Percentiles rank a stretch among this genome's conserved stretches.
phyloP scores from a whole-genome alignment of 2,113 vertebrate species.

The Neopipo cinnamomea region DNA sequence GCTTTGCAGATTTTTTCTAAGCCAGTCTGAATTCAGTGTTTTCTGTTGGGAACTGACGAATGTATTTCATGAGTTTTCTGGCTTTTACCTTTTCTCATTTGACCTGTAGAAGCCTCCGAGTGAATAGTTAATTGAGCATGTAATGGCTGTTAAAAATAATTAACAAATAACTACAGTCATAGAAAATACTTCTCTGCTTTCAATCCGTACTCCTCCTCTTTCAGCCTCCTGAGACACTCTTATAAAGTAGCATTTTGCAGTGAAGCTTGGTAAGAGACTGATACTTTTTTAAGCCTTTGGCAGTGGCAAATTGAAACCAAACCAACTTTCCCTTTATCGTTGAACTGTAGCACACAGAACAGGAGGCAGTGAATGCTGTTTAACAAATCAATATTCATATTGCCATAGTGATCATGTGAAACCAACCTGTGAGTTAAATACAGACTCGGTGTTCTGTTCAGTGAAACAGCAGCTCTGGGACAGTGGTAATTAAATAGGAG shows the following conservation, averaged over 20 bases:
- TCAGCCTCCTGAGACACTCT: neutral
- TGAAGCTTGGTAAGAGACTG: neutral
- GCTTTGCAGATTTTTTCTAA: neutral
- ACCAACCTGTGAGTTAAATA: neutral
- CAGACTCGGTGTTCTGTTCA: neutral
- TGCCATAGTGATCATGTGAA: neutral
- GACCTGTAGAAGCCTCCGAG: neutral
- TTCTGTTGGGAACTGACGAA: neutral
- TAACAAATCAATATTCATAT: neutral
- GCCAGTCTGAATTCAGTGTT: neutral
- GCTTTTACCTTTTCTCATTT: slow-evolving; percentile 8
- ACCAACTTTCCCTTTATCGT: neutral
- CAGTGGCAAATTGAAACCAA: neutral
- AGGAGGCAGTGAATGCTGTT: neutral
- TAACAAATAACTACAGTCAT: neutral
- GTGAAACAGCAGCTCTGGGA: neutral
- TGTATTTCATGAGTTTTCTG: neutral
- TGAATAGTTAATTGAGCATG: neutral
- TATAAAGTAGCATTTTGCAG: neutral
- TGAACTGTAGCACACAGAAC: neutral
- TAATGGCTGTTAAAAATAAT: neutral
- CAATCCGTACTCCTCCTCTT: neutral
- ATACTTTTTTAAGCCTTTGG: neutral
- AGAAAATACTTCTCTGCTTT: neutral
- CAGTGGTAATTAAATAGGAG: neutral